Evolutionary conservation across 2,113 vertebrate species (phyloP).

Genomic region (Lepisosteus osseus): DNA sequence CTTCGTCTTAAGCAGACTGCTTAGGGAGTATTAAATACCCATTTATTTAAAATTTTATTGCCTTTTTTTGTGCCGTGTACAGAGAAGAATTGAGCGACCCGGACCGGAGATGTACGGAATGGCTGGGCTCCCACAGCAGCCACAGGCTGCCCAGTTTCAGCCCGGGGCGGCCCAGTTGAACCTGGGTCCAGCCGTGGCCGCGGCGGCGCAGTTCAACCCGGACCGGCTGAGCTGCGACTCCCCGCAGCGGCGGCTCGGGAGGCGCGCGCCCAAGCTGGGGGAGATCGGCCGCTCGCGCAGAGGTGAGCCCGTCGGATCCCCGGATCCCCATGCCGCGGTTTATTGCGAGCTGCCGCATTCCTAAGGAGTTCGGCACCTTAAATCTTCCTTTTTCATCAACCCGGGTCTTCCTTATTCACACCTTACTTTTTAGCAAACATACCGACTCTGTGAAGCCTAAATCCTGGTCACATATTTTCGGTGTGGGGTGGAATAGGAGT

Average conservation of each 20-base stretch:
- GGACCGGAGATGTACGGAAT: slow-evolving; percentile 60
- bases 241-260: slow-evolving; percentile 55
- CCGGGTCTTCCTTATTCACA: no score
- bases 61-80: neutral
- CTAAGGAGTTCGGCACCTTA: no score
- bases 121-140: slow-evolving; percentile 64
- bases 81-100: slow-evolving; percentile 11
- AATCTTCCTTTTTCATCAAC: no score
- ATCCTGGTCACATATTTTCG: no score
- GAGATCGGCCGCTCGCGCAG: slow-evolving; percentile 69
- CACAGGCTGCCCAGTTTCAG: slow-evolving; percentile 49
- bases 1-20: no score
- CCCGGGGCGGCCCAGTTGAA: slow-evolving; percentile 54
- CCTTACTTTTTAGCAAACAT: no score
- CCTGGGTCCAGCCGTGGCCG: slow-evolving; percentile 48
- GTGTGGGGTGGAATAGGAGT: no score
- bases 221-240: slow-evolving; percentile 20
- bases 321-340: no score
- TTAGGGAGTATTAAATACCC: no score
- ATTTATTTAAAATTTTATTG: no score
- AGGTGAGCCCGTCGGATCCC: slow-evolving; percentile 46
- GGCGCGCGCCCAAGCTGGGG: slow-evolving; percentile 69
- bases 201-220: slow-evolving; percentile 30
- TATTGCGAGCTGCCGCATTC: no score
- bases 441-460: no score